phyloP scores from a whole-genome alignment of 2,888 invertebrate species.

The Synanthedon tipuliformis region DNA sequence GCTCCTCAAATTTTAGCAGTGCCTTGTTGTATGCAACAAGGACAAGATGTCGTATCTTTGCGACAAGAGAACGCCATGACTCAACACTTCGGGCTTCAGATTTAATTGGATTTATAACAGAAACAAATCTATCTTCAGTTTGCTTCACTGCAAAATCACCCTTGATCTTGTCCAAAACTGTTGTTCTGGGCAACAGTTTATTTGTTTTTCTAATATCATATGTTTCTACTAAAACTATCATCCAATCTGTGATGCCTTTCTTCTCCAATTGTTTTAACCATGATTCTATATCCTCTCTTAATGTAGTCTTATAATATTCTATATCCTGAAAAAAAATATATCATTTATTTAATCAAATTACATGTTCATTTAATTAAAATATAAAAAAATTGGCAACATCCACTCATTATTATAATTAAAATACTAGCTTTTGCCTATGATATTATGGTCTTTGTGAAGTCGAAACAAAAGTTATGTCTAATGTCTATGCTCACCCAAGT shows the following conservation, averaged over 20 bases:
- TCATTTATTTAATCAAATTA: not conserved
- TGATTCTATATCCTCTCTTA: conserved; percentile 89
- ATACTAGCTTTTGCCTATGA: too few relatives aligned
- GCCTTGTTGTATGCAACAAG: conserved; percentile 89
- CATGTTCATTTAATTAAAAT: too few relatives aligned
- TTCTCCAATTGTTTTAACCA: conserved; percentile 86
- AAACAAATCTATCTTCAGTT: conserved; percentile 84
- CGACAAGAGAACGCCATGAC: conserved; percentile 88
- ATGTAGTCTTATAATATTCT: conserved; percentile 87
- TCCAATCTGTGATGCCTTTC: conserved; percentile 88
- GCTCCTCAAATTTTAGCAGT: conserved; percentile 87
- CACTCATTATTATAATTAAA: too few relatives aligned
- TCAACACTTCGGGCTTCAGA: conserved; percentile 90
- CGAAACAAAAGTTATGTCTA: too few relatives aligned
- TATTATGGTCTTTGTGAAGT: too few relatives aligned
- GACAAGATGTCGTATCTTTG: conserved; percentile 84
- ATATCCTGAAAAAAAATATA: conserved; percentile 75
- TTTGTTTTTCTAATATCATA: conserved; percentile 92
- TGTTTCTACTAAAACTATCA: conserved; percentile 92
- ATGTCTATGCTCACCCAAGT: too few relatives aligned
- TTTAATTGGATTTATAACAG: conserved; percentile 91
- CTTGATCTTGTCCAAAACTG: conserved; percentile 93
- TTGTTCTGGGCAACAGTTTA: conserved; percentile 90
- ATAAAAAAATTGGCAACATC: too few relatives aligned
- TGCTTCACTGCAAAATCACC: conserved; percentile 94